A percentile compares a stretch with the other conserved stretches of the same genome.
Evolutionary conservation across 2,113 vertebrate species (phyloP).

Genomic region (Centropus bengalensis): DNA sequence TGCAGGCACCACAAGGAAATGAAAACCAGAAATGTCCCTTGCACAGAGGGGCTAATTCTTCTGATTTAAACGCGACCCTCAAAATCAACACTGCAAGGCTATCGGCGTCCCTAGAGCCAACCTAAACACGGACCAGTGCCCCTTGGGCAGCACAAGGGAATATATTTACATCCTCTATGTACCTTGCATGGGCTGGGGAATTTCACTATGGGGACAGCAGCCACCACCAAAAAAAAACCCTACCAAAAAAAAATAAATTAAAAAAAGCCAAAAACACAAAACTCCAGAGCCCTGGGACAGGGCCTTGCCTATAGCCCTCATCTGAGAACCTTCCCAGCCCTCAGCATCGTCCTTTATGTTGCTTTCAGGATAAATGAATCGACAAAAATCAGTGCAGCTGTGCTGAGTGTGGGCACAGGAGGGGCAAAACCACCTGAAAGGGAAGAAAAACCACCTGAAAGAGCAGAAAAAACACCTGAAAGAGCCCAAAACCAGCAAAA

Average conservation of each 20-base stretch:
- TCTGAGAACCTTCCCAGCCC: neutral
- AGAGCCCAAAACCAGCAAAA: too few relatives aligned
- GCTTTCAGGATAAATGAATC: neutral
- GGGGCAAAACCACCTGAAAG: neutral
- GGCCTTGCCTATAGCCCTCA: too few relatives aligned
- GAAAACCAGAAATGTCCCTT: neutral
- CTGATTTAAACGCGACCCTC: neutral
- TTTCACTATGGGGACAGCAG: rapidly evolving
- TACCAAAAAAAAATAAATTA: too few relatives aligned
- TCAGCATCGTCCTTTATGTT: neutral
- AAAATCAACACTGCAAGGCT: neutral
- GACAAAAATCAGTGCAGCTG: neutral
- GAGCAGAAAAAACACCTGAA: too few relatives aligned
- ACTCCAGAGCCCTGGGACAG: neutral
- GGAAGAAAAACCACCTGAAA: too few relatives aligned
- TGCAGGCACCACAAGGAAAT: neutral
- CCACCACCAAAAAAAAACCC: neutral
- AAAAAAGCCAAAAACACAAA: too few relatives aligned
- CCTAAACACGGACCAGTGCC: neutral
- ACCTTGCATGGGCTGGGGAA: rapidly evolving
- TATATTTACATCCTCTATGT: neutral
- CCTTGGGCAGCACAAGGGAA: neutral
- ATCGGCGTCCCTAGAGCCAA: neutral
- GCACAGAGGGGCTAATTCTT: neutral
- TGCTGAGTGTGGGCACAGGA: neutral